A percentile compares a stretch with the other conserved stretches of the same genome.
phyloP scores from a whole-genome alignment of 2,888 invertebrate species.

The Tachina fera region DNA sequence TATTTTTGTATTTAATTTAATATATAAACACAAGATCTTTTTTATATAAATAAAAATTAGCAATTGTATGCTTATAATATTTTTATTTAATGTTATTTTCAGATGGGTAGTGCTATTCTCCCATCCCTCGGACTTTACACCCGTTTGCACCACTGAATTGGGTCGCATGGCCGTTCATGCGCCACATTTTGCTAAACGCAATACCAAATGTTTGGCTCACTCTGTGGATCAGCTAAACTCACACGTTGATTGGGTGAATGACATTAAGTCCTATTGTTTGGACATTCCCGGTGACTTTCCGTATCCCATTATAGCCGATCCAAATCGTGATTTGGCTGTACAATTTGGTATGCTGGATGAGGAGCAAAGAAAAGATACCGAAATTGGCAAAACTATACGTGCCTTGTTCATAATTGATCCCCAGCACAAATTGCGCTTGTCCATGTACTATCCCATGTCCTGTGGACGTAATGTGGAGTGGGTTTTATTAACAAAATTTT shows the following conservation, averaged over 20 bases:
- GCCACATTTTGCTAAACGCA: conserved; percentile 88
- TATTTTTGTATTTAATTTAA: too few relatives aligned
- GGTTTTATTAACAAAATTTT: conserved; percentile 79
- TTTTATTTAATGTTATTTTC: conserved; percentile 71
- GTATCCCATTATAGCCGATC: conserved; percentile 92
- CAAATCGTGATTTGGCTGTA: conserved; percentile 88
- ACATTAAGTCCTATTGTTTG: conserved; percentile 88
- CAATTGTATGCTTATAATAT: too few relatives aligned
- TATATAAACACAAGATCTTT: too few relatives aligned
- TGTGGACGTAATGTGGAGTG: conserved; percentile 94
- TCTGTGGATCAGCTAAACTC: conserved; percentile 90
- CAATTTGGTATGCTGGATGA: conserved; percentile 91
- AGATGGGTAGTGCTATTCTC: conserved; percentile 95
- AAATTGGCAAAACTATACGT: conserved; percentile 88
- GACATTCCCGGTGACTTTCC: conserved; percentile 90
- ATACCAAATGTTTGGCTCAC: conserved; percentile 90
- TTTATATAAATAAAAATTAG: too few relatives aligned
- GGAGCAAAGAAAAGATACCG: conserved; percentile 86
- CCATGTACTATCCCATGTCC: conserved; percentile 93
- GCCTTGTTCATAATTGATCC: conserved; percentile 92
- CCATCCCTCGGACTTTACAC: conserved; percentile 94
- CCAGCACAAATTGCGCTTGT: conserved; percentile 89
- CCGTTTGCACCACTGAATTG: conserved; percentile 94
- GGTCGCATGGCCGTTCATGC: conserved; percentile 89
- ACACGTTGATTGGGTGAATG: conserved; percentile 91